Percentiles rank a stretch among this genome's conserved stretches.
Evolutionary conservation across 2,888 invertebrate genomes (phyloP).

Genomic region (Frankliniella fusca): DNA sequence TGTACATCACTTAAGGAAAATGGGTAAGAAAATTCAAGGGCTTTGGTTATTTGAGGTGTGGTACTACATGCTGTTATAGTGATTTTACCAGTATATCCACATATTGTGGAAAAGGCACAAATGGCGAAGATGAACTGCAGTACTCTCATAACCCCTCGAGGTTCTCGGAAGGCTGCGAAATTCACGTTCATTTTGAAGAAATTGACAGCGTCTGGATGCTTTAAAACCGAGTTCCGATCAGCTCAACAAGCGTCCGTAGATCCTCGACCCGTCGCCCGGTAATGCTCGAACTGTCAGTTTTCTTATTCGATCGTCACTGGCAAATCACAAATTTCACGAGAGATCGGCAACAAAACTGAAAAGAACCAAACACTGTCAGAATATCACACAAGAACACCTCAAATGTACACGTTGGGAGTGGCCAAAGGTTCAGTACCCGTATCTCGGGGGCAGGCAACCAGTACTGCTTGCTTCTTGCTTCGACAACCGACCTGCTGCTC

Average conservation of each 20-base stretch:
- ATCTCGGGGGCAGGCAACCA: neutral
- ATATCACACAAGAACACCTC: neutral
- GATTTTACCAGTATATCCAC: neutral
- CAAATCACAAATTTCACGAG: neutral
- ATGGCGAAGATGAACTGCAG: conserved; percentile 1
- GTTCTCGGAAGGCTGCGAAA: neutral
- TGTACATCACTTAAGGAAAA: neutral
- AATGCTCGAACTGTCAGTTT: neutral
- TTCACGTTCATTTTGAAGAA: neutral
- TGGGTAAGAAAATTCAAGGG: neutral
- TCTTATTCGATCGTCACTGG: neutral
- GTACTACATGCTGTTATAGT: neutral
- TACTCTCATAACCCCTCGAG: neutral
- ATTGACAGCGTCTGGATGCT: neutral
- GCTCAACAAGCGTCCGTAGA: neutral
- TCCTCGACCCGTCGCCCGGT: neutral
- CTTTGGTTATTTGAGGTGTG: neutral
- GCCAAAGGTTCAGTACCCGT: neutral
- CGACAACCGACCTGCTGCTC: no score
- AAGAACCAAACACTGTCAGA: neutral
- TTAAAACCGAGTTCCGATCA: neutral
- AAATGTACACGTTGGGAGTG: neutral
- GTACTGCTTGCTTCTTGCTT: no score
- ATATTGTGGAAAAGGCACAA: neutral
- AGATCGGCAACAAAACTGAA: neutral